Evolutionary conservation across 2,888 invertebrate species (phyloP).

Genomic region (Sarcophaga subvicina): DNA sequence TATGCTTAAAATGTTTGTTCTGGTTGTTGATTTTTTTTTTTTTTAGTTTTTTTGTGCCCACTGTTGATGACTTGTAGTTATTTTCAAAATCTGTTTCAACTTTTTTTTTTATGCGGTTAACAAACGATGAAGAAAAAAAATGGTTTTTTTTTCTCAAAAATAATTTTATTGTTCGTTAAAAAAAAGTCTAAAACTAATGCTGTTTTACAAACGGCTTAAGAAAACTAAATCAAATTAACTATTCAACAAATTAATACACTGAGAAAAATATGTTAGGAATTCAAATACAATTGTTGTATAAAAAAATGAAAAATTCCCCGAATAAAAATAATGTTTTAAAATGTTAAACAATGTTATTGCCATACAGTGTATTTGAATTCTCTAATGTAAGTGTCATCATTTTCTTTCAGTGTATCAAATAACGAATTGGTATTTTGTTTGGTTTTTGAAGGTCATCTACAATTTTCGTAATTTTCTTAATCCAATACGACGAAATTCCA

Average conservation of each 20-base stretch:
- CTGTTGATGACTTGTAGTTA: conserved; percentile 68
- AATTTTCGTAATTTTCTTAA: conserved; percentile 57
- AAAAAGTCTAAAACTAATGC: not conserved
- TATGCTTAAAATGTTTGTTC: conserved; percentile 52
- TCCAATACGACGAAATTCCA: conserved; percentile 43
- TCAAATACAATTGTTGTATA: not conserved
- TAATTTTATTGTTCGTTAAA: conserved; percentile 16
- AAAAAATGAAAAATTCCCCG: too few species aligned
- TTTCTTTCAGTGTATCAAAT: conserved; percentile 37
- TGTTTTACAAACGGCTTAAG: conserved; percentile 28
- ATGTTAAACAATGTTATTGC: not conserved
- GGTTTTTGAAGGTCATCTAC: conserved; percentile 57
- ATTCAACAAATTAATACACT: conserved; percentile 47
- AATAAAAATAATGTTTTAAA: not conserved
- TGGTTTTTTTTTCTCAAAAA: conserved; percentile 16
- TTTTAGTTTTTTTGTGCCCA: conserved; percentile 26
- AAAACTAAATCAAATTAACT: conserved; percentile 54
- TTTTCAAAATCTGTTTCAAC: conserved; percentile 68
- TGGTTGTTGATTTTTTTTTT: conserved; percentile 31
- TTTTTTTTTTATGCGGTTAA: conserved; percentile 15
- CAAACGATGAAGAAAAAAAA: conserved; percentile 16
- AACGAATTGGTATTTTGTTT: conserved; percentile 7
- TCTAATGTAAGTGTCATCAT: not conserved
- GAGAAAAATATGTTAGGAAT: not conserved
- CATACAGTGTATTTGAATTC: conserved; percentile 6